Evolutionary conservation across 2,113 vertebrate genomes (phyloP), one percentile per base, ranked within the genome.

Genomic region (Xenus cinereus): DNA sequence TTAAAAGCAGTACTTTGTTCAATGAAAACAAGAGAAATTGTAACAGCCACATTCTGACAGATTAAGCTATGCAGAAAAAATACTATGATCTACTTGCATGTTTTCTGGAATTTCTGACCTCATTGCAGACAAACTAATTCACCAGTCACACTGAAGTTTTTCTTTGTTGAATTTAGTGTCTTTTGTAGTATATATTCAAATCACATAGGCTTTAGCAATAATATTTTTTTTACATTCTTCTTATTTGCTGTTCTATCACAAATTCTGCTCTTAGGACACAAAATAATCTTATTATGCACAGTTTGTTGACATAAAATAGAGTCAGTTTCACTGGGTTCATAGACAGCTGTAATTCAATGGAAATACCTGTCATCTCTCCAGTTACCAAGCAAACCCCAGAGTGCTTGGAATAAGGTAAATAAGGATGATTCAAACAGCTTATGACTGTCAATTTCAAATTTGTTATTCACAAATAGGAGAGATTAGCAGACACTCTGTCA

Each of bases 151-250:
- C 9, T 51, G 26, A 89, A 46, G 22, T 10, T 45, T 76, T 72
- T 48, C 28, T 43, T 19, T 23, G 12, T 59, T 78, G 22, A 71
- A 74, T 90, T 69, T 80, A 13, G 8, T 32, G 43, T 43, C 6
- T 74, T 80, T 89, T 74, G 7, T 59, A 59, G 21, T 12, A 30
- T 28, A 24, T 28, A 15, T 45, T 75, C 51, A 35, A 30, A 46
- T 5, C 0, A 0, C 32, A 77, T 16, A 46, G 2, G 33, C 3
- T 60, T 4, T 75, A 84, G 23, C 41, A 69, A 71, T 23, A 41
- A 4, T 22, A 3, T 3, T 56, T 51, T 74, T 69, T 90, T 84
- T 33, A 43, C 9, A 17, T 71, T 78, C 11, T 66, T 90, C 35
- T 51, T 77, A 51, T 48, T 59, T 75, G 39, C 8, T 69, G 15